Evolutionary conservation across 2,797 vertebrate genomes (phyloP), one percentile per base, ranked within the genome.

Genomic region (Microctenopoma lineatum): DNA sequence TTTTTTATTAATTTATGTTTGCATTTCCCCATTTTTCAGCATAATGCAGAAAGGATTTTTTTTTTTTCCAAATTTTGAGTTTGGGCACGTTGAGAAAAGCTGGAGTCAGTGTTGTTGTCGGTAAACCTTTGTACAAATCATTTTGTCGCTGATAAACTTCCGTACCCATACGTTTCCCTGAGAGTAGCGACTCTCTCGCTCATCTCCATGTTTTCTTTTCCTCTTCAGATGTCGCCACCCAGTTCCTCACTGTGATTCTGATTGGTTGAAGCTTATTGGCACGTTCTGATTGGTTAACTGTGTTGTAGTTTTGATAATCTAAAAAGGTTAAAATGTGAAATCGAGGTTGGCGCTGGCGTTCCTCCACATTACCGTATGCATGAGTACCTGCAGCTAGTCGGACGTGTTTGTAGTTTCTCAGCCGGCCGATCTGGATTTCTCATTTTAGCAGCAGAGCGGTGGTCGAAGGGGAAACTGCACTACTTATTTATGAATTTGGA

Each of bases 401-500:
- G 78, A 82, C 80, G 80, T 90, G 25, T 86, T 77, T 86, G 81
- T 84, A 85, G 83, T 81, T 90, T 85, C 81, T 48, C 57, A 73
- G 66, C 59, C 60, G 70, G 76, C 77, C 69, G 68, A 7, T 59
- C 60, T 44, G 56, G 45, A 48, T 70, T 70, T 65, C 56, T 57
- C 14, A 25, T 47, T 55, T 39, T 50, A 51, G 38, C 42, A 7
- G 63, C 47, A 29, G 39, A 25, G 48, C 5, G 7, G 72, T 74
- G 69, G 74, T 62, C 45, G 36, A 54, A 44, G 52, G 62, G 72
- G 60, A 75, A 74, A 71, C 81, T 83, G 87, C 87, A 92, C 89
- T 89, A 85, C 86, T 73, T 87, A 87, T 82, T 87, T 87, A 82
- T 80, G 47, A 85, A 84, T 84, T 84, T 80, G 84, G 74, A 89